Evolutionary conservation across 2,113 vertebrate species (phyloP).

Genomic region (Tetraodon nigroviridis): DNA sequence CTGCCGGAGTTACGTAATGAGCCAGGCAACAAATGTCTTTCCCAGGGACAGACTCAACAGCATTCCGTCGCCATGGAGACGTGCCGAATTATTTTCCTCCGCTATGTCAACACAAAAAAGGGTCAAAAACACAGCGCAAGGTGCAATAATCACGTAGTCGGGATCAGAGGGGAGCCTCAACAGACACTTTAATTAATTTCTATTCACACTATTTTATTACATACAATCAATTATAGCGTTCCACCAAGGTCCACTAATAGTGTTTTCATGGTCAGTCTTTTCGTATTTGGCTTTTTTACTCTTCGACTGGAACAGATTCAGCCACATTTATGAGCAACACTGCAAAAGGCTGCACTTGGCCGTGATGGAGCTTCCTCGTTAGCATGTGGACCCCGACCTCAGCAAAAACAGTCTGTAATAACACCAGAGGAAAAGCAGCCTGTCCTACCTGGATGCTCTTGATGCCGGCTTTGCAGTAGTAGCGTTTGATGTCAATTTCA

Average conservation of each 20-base stretch:
- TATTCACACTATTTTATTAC: too few relatives aligned
- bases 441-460: constrained; percentile 90
- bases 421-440: background rate
- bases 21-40: constrained; percentile 21
- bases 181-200: too few relatives aligned
- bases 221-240: too few relatives aligned
- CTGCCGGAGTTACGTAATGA: constrained; percentile 36
- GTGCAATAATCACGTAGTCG: background rate
- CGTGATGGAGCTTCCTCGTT: too few relatives aligned
- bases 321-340: too few relatives aligned
- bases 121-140: constrained; percentile 16
- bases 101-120: constrained; percentile 4
- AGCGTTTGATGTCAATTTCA: constrained; percentile 93
- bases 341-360: too few relatives aligned
- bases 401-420: too few relatives aligned
- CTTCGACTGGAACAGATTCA: too few relatives aligned
- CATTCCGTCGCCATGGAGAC: constrained; percentile 37
- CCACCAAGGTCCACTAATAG: too few relatives aligned
- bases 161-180: background rate
- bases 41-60: constrained; percentile 22
- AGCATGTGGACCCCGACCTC: too few relatives aligned
- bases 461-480: constrained; percentile 97
- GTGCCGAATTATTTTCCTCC: constrained; percentile 28
- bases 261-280: too few relatives aligned
- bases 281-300: too few relatives aligned